Evolutionary conservation across 2,888 invertebrate species (phyloP).

Genomic region (Sinohyriopsis cumingii): DNA sequence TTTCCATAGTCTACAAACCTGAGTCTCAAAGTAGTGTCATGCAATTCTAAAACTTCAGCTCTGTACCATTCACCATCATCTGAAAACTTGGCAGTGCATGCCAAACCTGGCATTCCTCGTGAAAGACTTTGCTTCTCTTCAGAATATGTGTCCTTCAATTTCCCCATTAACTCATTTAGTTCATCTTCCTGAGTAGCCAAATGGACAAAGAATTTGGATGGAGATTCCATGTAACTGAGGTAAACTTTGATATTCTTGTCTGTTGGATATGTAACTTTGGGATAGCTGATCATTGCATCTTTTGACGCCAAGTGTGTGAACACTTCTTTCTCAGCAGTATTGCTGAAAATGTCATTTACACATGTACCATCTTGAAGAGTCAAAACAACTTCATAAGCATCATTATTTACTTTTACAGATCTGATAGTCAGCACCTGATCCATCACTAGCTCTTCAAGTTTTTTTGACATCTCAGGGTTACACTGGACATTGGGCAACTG

Average conservation of each 20-base stretch:
- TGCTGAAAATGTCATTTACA: slow-evolving; percentile 10
- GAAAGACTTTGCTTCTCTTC: slow-evolving; percentile 9
- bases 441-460: slow-evolving; percentile 31
- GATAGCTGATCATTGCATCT: not conserved
- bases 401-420: slow-evolving; percentile 19
- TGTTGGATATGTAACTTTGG: slow-evolving; percentile 8
- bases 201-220: slow-evolving; percentile 54
- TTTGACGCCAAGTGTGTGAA: not conserved
- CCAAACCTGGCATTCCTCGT: slow-evolving; percentile 35
- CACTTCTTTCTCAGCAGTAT: no score
- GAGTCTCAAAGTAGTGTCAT: slow-evolving; percentile 37
- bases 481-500: slow-evolving; percentile 22
- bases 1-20: slow-evolving; percentile 69
- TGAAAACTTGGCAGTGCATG: slow-evolving; percentile 54
- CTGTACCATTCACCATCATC: slow-evolving; percentile 62
- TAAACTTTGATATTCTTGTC: slow-evolving; percentile 25
- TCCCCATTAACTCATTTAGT: slow-evolving; percentile 36
- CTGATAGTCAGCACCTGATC: slow-evolving; percentile 28
- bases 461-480: slow-evolving; percentile 24
- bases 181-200: slow-evolving; percentile 31
- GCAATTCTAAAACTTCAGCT: slow-evolving; percentile 39
- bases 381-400: slow-evolving; percentile 19
- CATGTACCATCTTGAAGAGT: slow-evolving; percentile 15
- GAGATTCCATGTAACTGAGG: slow-evolving; percentile 53
- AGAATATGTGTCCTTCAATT: slow-evolving; percentile 23